These are phyloP conservation scores for Cochlearius cochlearius DNA, from an alignment of 2,113 vertebrate genomes.

Conservation along the genomic window DNA sequence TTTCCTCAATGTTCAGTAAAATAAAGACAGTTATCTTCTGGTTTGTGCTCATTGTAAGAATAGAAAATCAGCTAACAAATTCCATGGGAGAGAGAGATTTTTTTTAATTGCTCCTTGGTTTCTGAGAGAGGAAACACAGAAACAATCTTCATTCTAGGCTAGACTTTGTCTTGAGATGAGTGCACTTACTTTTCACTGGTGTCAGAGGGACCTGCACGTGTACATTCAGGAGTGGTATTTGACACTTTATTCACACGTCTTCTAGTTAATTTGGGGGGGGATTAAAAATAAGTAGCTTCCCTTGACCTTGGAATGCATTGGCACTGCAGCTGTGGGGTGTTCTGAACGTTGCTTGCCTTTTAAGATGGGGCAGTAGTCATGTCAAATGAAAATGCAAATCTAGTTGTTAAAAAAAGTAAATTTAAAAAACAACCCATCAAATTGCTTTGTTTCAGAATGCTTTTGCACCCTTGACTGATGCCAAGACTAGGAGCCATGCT, in stretches of 20 bases:
- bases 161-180: not conserved
- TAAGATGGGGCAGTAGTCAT: conserved; percentile 33
- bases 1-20: not conserved
- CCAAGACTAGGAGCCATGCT: conserved; percentile 97
- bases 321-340: conserved; percentile 36
- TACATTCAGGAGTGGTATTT: not conserved
- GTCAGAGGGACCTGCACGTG: conserved; percentile 23
- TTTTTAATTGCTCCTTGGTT: not conserved
- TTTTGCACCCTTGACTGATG: conserved; percentile 97
- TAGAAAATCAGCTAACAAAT: not conserved
- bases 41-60: not conserved
- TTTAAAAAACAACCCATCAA: conserved; percentile 81
- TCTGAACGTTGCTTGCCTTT: conserved; percentile 52
- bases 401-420: conserved; percentile 74
- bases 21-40: not conserved
- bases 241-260: not conserved
- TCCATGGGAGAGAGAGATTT: not conserved
- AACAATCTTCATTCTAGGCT: not conserved
- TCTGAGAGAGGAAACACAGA: not conserved
- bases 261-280: not conserved
- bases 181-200: not conserved
- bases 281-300: not conserved
- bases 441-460: conserved; percentile 96
- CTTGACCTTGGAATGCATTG: not conserved
- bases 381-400: conserved; percentile 69